phyloP scores from a whole-genome alignment of 2,888 invertebrate species.

The Tholera decimalis region DNA sequence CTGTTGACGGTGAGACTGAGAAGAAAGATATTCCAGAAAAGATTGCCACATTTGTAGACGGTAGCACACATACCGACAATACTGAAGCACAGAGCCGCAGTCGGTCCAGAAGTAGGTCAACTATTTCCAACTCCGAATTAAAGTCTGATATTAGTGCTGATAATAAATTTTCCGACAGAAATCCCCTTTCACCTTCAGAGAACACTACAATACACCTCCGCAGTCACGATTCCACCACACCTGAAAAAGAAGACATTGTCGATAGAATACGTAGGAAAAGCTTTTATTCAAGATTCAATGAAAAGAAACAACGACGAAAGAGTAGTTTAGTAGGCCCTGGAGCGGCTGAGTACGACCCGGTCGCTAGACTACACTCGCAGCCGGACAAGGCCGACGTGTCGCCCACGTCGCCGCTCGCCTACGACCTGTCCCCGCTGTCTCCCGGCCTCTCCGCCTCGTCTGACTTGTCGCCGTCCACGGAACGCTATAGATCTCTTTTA shows the following conservation, averaged over 20 bases:
- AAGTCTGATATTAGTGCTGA: slow-evolving; percentile 84
- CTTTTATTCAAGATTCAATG: slow-evolving; percentile 97
- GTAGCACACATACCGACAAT: slow-evolving; percentile 68
- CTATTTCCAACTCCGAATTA: slow-evolving; percentile 88
- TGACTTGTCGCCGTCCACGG: slow-evolving; percentile 85
- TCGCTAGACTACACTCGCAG: slow-evolving; percentile 85
- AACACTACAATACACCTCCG: slow-evolving; percentile 79
- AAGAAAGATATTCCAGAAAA: slow-evolving; percentile 78
- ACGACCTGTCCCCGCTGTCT: slow-evolving; percentile 86
- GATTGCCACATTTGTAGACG: slow-evolving; percentile 75
- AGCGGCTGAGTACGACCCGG: slow-evolving; percentile 91
- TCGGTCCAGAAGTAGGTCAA: slow-evolving; percentile 86
- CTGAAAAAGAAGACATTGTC: slow-evolving; percentile 94
- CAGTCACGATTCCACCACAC: slow-evolving; percentile 86
- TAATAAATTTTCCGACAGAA: slow-evolving; percentile 74
- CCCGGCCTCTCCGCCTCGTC: slow-evolving; percentile 84
- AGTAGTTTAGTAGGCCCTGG: slow-evolving; percentile 93
- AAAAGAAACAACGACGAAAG: slow-evolving; percentile 94
- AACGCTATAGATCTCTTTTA: slow-evolving; percentile 85
- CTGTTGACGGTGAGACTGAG: slow-evolving; percentile 80
- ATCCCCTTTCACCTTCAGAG: slow-evolving; percentile 75
- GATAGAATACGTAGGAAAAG: slow-evolving; percentile 97
- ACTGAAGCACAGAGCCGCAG: slow-evolving; percentile 77
- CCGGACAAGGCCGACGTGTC: slow-evolving; percentile 84
- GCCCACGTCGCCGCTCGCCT: slow-evolving; percentile 82